phyloP scores from a whole-genome alignment of 2,888 invertebrate genomes.

The Drosophila cracens region DNA sequence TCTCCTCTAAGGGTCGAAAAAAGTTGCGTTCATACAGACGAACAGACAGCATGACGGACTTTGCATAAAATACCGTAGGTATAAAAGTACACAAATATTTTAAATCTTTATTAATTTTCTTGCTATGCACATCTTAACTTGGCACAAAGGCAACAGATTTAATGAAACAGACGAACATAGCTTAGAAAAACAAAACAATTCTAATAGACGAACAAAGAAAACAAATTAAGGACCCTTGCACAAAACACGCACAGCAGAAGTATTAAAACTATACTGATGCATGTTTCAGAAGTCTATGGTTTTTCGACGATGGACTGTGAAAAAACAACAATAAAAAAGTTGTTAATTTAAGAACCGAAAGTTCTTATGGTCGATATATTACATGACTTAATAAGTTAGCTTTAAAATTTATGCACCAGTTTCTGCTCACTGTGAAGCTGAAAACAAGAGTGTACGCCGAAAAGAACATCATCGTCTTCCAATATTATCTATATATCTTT shows the following conservation, averaged over 20 bases:
- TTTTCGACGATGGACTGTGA: not conserved
- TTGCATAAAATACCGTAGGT: not conserved
- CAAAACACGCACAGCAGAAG: not conserved
- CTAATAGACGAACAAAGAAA: not conserved
- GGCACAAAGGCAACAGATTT: not conserved
- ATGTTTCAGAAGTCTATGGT: not conserved
- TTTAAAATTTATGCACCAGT: not conserved
- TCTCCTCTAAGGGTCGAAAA: not conserved
- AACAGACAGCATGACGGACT: not conserved
- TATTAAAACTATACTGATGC: not conserved
- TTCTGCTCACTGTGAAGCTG: not conserved
- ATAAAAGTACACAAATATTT: too few species aligned
- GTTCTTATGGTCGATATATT: not conserved
- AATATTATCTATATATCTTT: too few species aligned
- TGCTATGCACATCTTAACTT: not conserved
- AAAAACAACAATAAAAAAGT: not conserved
- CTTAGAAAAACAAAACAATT: not conserved
- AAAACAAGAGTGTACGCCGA: not conserved
- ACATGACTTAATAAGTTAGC: not conserved
- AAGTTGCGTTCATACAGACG: not conserved
- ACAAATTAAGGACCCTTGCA: not conserved
- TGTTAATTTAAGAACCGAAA: not conserved
- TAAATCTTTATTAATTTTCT: not conserved
- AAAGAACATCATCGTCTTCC: not conserved
- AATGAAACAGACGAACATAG: not conserved